Conservation (phyloP, 2,113 vertebrate genomes). For the Entelurus aequoreus region DNA sequence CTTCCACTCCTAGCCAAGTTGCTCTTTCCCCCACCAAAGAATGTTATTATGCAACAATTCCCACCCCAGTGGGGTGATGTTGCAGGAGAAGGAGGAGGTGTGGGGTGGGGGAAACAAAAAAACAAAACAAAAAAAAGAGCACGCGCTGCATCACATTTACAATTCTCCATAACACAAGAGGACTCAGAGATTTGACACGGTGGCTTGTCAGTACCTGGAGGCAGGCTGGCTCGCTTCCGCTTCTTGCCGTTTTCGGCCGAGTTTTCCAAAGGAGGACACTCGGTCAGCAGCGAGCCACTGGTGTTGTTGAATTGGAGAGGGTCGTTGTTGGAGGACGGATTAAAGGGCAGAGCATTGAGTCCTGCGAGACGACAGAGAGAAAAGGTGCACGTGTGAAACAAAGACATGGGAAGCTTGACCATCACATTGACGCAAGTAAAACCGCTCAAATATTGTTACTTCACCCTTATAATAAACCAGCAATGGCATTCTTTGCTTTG, state of each 20-base stretch:
- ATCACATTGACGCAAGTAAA: too few relatives aligned
- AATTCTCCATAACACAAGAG: conserved; percentile 10
- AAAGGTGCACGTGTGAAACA: background rate
- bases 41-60: conserved; percentile 45
- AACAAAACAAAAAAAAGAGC: background rate
- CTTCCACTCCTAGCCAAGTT: conserved; percentile 24
- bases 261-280: conserved; percentile 77
- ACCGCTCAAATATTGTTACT: conserved; percentile 1
- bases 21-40: conserved; percentile 25
- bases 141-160: conserved; percentile 8
- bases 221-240: conserved; percentile 77
- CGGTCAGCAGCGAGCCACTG: conserved; percentile 62
- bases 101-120: background rate
- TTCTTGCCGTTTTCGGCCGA: conserved; percentile 79
- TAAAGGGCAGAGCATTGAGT: conserved; percentile 83
- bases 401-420: background rate
- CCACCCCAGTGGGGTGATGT: conserved; percentile 21
- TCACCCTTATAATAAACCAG: background rate
- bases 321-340: conserved; percentile 76
- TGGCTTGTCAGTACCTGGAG: conserved; percentile 74
- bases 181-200: background rate
- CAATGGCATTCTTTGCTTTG: background rate
- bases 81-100: background rate
- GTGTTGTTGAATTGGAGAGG: conserved; percentile 75
- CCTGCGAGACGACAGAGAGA: conserved; percentile 67